Evolutionary conservation across 1,140 invertebrate species (phyloP), one percentile per base, ranked within the genome.

Genomic region (Aculops lycopersici): DNA sequence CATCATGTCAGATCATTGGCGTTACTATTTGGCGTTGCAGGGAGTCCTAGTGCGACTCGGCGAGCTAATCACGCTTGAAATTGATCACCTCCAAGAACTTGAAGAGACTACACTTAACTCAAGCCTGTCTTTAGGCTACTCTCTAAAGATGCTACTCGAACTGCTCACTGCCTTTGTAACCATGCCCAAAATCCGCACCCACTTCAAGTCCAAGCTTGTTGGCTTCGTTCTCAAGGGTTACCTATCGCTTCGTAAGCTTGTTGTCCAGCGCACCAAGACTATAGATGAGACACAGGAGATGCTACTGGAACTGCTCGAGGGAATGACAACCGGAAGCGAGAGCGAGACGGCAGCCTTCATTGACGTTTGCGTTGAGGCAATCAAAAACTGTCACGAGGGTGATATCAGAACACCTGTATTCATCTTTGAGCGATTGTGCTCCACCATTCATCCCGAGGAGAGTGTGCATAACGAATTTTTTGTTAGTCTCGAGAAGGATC

Each of bases 241-340:
- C 59, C 61, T 94, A 35, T 79, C 78, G 0, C 58, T 94, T 37
- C 61, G 81, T 17, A 69, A 81, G 45, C 62, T 94, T 3, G 77
- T 92, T 13, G 78, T 94, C 38, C 84, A 94, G 57, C 62, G 86
- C 42, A 94, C 86, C 1, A 69, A 86, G 43, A 63, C 88, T 18
- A 83, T 92, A 36, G 84, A 94, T 57, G 83, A 92, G 54, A 86
- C 86, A 1, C 84, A 95, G 58, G 81, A 92, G 53, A 86, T 84
- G 52, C 58, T 95, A 12, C 59, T 95, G 1, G 81, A 86, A 53
- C 63, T 92, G 42, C 59, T 95, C 3, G 88, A 94, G 59, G 81
- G 90, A 55, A 84, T 95, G 70, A 94, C 86, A 1, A 78, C 74
- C 21, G 76, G 81, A 4, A 94, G 81, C 1, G 81, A 92, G 59